These are phyloP conservation scores for Drosophila triauraria DNA, from an alignment of 1,140 invertebrate genomes.

Conservation along the genomic window DNA sequence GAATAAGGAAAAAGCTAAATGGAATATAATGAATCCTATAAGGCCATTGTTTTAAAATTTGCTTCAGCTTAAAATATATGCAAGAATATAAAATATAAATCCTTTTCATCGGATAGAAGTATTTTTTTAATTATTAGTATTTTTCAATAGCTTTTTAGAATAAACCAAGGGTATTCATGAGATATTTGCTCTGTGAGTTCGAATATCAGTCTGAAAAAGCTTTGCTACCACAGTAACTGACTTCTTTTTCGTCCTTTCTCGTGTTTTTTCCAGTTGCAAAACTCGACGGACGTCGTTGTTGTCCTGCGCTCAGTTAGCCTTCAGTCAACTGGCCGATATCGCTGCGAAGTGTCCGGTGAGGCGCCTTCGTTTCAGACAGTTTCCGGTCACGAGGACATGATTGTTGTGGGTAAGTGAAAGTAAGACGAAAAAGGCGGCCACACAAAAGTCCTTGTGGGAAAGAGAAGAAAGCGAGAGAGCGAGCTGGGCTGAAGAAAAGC, in stretches of 20 bases:
- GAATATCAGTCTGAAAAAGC: neutral
- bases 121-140: no score
- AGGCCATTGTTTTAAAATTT: neutral
- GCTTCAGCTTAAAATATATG: neutral
- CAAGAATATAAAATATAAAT: no score
- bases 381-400: conserved; percentile 90
- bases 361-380: conserved; percentile 91
- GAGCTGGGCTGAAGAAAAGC: conserved; percentile 14
- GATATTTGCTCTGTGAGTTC: no score
- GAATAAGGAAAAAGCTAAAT: neutral
- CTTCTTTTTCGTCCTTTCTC: conserved; percentile 4
- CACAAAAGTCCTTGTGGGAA: neutral
- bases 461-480: neutral
- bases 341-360: conserved; percentile 92
- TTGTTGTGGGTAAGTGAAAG: conserved; percentile 89
- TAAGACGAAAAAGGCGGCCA: conserved; percentile 21
- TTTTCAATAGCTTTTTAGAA: no score
- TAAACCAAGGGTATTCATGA: no score
- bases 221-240: conserved; percentile 19
- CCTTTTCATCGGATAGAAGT: no score
- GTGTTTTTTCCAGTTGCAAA: conserved; percentile 87
- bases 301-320: conserved; percentile 89
- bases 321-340: conserved; percentile 90
- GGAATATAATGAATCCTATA: neutral
- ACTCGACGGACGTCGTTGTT: conserved; percentile 89